Conservation (phyloP, 2,888 invertebrate genomes). For the Micropterix aruncella region DNA sequence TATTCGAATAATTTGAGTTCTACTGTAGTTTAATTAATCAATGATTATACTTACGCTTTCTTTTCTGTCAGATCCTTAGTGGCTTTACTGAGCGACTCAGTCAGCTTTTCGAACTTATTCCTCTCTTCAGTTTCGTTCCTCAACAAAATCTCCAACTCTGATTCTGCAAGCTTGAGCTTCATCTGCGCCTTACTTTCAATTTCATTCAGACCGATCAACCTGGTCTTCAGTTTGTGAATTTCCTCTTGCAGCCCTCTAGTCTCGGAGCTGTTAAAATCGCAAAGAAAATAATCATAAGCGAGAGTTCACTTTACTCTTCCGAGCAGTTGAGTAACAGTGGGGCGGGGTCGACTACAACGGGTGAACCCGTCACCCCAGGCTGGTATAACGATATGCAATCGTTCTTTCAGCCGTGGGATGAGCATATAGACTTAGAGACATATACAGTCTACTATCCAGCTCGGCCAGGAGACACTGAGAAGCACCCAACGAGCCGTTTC, state of each 20-base stretch:
- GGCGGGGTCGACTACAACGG: too few species aligned
- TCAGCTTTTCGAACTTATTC: slow-evolving; percentile 46
- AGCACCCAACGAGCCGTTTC: too few species aligned
- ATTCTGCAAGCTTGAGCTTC: slow-evolving; percentile 46
- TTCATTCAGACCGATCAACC: slow-evolving; percentile 53
- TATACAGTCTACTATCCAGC: too few species aligned
- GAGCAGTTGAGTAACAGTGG: too few species aligned
- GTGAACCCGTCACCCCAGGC: too few species aligned
- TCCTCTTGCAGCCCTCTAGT: slow-evolving; percentile 56
- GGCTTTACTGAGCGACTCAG: slow-evolving; percentile 30
- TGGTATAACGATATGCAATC: too few species aligned
- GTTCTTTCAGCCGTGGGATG: too few species aligned
- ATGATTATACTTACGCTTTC: slow-evolving; percentile 21
- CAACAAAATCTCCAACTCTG: slow-evolving; percentile 66
- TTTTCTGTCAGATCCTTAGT: slow-evolving; percentile 35
- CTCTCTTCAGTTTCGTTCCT: slow-evolving; percentile 45
- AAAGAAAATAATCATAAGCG: too few species aligned
- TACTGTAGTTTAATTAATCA: not conserved
- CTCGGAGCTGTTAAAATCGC: slow-evolving; percentile 27
- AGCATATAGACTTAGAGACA: too few species aligned
- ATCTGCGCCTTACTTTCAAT: slow-evolving; percentile 55
- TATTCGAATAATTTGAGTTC: not conserved
- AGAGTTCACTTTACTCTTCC: too few species aligned
- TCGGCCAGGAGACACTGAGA: too few species aligned
- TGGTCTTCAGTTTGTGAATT: slow-evolving; percentile 52